phyloP scores from a whole-genome alignment of 2,888 invertebrate genomes.

The Alitta virens region DNA sequence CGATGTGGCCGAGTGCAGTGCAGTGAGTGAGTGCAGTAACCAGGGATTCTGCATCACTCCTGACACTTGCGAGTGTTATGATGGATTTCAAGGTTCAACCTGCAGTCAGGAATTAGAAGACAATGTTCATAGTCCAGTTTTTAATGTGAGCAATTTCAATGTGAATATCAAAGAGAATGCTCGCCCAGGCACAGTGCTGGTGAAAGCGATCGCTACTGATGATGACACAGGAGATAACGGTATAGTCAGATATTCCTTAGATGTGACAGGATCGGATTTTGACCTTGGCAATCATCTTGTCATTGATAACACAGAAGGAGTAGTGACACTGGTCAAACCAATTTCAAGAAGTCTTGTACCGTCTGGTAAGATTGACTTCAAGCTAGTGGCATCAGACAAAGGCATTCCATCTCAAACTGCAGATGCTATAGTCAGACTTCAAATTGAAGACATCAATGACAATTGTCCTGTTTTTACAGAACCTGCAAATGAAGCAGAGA shows the following conservation, averaged over 20 bases:
- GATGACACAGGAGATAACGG: neutral
- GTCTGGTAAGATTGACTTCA: neutral
- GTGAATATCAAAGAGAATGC: neutral
- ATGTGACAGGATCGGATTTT: neutral
- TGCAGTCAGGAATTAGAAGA: neutral
- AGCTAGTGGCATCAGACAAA: neutral
- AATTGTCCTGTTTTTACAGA: neutral
- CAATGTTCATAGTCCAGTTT: neutral
- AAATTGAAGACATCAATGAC: neutral
- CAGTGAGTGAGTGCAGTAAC: neutral
- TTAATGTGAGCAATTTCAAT: neutral
- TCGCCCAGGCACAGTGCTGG: neutral
- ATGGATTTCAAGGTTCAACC: neutral
- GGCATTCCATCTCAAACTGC: neutral
- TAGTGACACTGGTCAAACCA: neutral
- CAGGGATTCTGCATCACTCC: slow-evolving; percentile 2
- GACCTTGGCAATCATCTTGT: neutral
- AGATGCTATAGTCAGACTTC: neutral
- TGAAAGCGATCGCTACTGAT: neutral
- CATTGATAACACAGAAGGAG: neutral
- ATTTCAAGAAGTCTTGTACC: neutral
- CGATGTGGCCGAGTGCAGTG: neutral
- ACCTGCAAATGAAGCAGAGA: neutral
- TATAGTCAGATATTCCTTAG: neutral
- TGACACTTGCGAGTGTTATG: neutral